These are phyloP conservation scores for Pseudococcus viburni DNA, from an alignment of 2,888 invertebrate genomes.

Conservation along the genomic window DNA sequence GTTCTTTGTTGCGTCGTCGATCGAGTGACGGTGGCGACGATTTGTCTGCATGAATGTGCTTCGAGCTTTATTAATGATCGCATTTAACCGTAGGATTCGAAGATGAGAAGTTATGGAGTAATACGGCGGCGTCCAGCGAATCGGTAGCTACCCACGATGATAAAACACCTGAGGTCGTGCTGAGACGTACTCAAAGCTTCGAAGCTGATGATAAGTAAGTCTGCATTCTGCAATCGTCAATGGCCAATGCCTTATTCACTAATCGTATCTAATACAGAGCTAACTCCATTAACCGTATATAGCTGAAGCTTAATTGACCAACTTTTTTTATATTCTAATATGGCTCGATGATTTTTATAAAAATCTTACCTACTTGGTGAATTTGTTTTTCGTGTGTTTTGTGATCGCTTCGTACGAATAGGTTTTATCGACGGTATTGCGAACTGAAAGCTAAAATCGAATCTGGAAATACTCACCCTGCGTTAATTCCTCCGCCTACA, in stretches of 20 bases:
- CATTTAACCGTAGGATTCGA: conserved; percentile 56
- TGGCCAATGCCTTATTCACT: neutral
- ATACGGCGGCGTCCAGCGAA: conserved; percentile 47
- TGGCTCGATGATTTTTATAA: neutral
- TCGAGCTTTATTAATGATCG: conserved; percentile 17
- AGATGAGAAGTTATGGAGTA: conserved; percentile 59
- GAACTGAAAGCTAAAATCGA: conserved; percentile 91
- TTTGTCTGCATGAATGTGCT: conserved; percentile 8
- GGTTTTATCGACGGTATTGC: conserved; percentile 91
- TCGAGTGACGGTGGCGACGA: neutral
- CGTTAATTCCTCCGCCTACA: conserved; percentile 72
- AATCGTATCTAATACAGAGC: neutral
- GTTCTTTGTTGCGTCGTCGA: conserved; percentile 34
- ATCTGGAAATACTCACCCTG: conserved; percentile 83
- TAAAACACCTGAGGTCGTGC: conserved; percentile 77
- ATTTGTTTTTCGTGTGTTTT: conserved; percentile 40
- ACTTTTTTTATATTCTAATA: conserved; percentile 60
- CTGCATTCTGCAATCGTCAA: neutral
- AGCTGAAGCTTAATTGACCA: conserved; percentile 54
- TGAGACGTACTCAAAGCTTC: conserved; percentile 88
- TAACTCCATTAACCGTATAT: conserved; percentile 21
- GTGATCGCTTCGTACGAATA: conserved; percentile 71
- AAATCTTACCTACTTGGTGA: neutral
- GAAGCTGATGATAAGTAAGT: conserved; percentile 92
- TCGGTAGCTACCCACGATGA: conserved; percentile 65